These are phyloP conservation scores for Petrolisthes cinctipes DNA, from an alignment of 2,888 invertebrate species.

Conservation along the genomic window DNA sequence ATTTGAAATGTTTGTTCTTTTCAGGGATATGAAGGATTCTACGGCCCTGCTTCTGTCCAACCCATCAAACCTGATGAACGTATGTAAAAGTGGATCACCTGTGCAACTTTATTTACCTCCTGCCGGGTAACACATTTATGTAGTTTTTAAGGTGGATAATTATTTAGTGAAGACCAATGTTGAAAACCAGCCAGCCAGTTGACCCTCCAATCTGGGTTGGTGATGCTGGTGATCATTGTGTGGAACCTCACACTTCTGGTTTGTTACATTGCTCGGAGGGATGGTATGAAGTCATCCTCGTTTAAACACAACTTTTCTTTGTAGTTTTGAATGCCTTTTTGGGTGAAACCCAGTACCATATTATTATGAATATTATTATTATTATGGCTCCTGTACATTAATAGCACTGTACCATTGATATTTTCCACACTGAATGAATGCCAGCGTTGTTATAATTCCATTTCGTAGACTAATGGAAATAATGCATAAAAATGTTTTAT, in stretches of 20 bases:
- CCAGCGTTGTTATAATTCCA: slow-evolving; percentile 2
- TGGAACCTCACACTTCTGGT: not conserved
- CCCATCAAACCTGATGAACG: slow-evolving; percentile 65
- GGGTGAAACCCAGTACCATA: not conserved
- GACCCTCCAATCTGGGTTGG: not conserved
- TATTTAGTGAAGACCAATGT: not conserved
- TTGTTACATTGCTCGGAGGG: not conserved
- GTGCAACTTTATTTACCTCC: slow-evolving; percentile 51
- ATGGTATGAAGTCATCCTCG: slow-evolving; percentile 42
- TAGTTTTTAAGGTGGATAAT: slow-evolving; percentile 45
- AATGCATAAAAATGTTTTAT: not conserved
- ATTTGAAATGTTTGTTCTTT: slow-evolving; percentile 7
- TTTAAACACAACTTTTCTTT: not conserved
- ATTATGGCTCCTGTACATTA: slow-evolving; percentile 28
- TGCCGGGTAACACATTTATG: slow-evolving; percentile 51
- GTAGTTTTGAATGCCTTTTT: slow-evolving; percentile 6
- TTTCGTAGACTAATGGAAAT: slow-evolving; percentile 22
- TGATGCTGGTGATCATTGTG: not conserved
- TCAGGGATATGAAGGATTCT: slow-evolving; percentile 63
- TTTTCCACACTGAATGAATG: slow-evolving; percentile 32
- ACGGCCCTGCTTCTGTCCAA: slow-evolving; percentile 62
- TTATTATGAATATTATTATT: not conserved
- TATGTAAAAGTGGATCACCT: slow-evolving; percentile 59
- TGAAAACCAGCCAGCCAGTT: not conserved
- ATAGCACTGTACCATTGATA: slow-evolving; percentile 23